Base-by-base conservation (phyloP, 2,888 invertebrate species). In the Nomada lathburiana region DNA sequence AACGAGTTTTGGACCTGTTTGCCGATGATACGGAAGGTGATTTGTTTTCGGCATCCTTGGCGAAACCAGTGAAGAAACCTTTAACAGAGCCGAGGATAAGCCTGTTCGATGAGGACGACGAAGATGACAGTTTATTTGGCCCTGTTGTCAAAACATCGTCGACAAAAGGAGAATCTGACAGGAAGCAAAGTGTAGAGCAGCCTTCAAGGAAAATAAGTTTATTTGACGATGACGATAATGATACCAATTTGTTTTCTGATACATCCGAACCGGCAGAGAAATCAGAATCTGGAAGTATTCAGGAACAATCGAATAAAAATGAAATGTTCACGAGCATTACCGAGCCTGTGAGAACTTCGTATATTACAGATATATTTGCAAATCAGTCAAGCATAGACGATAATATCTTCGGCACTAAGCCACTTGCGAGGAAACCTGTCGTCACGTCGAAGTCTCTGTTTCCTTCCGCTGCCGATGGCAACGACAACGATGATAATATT, bases 301-400 rank as follows among this genome's bases (percentile, higher is more conserved):
- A 72, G 9, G 80, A 79, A 1, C 67, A 59, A 13, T 20, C 26
- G 26, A 55, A 68, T 13, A 87, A 84, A n/a, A 73, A 70, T 16
- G 76, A 83, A 16, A 20, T 77, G 5, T 82, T 83, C 62, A 50
- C 86, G 3, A 68, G 79, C 4, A 65, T 78, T 2, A 82, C 68
- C 7, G 83, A 84, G 57, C 74, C 82, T 4, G 81, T 80, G 70
- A 91, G 88, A 63, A 86, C 83, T 13, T 88, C 91, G 26, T 90
- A 89, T 13, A 70, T 90, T 23, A 89, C 89, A 7, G 91, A 92
- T 67, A 92, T 93, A 44, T 94, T 93, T 44, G 91, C 90, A 3
- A 91, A 92, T 80, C 89, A 90, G 3, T 92, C 92, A 16, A 90
- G 91, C 65, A 91, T 88, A 9, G 92, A 92, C 7, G 92, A 93